Conservation (phyloP, 2,113 vertebrate genomes). For the Dascyllus trimaculatus region DNA sequence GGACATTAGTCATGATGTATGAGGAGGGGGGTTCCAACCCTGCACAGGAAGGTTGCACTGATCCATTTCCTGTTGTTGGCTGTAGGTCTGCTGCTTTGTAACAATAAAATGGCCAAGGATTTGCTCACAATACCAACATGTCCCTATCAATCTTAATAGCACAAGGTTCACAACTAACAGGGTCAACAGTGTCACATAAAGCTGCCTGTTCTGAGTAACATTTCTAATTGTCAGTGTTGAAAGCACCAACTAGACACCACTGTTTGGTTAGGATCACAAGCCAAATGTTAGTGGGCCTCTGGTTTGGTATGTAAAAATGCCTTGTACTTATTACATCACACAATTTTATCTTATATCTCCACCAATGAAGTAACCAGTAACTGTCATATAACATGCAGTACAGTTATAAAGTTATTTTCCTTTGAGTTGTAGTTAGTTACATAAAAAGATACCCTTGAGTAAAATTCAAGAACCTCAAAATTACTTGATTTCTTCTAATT, state of each 20-base stretch:
- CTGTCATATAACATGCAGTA: too few relatives aligned
- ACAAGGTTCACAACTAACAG: slow-evolving; percentile 9
- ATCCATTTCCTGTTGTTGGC: slow-evolving; percentile 75
- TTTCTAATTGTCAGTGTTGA: neutral
- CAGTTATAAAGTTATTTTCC: too few relatives aligned
- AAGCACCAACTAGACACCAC: too few relatives aligned
- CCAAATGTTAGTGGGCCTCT: neutral
- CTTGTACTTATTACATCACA: too few relatives aligned
- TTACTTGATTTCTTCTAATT: neutral
- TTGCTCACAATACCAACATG: slow-evolving; percentile 17
- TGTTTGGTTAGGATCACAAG: neutral
- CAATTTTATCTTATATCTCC: too few relatives aligned
- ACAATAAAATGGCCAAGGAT: slow-evolving; percentile 36
- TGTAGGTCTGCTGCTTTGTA: slow-evolving; percentile 19
- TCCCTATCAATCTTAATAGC: neutral
- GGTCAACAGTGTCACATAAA: slow-evolving; percentile 25
- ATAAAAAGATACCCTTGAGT: neutral
- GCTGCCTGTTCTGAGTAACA: neutral
- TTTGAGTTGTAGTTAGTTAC: neutral
- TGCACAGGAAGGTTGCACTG: slow-evolving; percentile 62
- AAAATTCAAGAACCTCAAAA: too few relatives aligned
- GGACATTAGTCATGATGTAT: slow-evolving; percentile 70
- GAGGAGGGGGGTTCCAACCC: slow-evolving; percentile 8
- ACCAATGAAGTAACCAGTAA: too few relatives aligned
- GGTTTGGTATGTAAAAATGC: too few relatives aligned